Conservation (phyloP, 2,797 vertebrate genomes). For the Sebastes trivittatus region DNA sequence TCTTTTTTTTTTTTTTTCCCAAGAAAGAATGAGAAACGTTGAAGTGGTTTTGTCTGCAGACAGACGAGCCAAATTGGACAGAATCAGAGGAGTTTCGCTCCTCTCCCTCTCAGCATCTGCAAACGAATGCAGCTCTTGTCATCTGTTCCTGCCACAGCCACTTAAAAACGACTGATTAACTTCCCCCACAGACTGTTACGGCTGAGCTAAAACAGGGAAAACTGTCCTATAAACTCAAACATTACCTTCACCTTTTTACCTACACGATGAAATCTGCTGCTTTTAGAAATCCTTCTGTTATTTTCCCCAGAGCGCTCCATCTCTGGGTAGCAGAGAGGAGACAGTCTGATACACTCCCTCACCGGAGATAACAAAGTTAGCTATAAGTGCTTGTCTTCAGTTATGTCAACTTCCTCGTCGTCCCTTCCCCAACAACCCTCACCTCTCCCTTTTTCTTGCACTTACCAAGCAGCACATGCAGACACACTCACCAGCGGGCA, state of each 20-base stretch:
- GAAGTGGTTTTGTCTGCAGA: conserved; percentile 32
- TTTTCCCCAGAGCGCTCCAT: conserved; percentile 12
- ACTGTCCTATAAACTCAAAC: conserved; percentile 31
- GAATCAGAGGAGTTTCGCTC: conserved; percentile 37
- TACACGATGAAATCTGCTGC: conserved; percentile 17
- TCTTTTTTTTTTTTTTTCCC: background rate
- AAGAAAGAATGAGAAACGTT: conserved; percentile 20
- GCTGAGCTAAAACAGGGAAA: conserved; percentile 36
- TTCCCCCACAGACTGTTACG: conserved; percentile 25
- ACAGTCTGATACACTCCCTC: conserved; percentile 26
- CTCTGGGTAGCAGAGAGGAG: conserved; percentile 22
- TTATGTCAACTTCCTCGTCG: conserved; percentile 41
- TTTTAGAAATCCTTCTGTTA: conserved; percentile 15
- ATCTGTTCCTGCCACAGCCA: conserved; percentile 35
- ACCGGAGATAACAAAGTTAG: conserved; percentile 56
- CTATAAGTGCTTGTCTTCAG: conserved; percentile 47
- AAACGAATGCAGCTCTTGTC: conserved; percentile 42
- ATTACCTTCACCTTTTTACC: conserved; percentile 43
- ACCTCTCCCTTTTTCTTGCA: background rate
- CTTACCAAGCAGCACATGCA: conserved; percentile 46
- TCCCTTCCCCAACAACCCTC: conserved; percentile 7
- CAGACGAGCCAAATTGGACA: conserved; percentile 43
- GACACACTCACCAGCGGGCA: conserved; percentile 27
- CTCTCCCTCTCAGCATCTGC: conserved; percentile 16
- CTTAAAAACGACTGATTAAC: conserved; percentile 57